phyloP scores from a whole-genome alignment of 2,113 vertebrate genomes.

The Microcebus murinus region DNA sequence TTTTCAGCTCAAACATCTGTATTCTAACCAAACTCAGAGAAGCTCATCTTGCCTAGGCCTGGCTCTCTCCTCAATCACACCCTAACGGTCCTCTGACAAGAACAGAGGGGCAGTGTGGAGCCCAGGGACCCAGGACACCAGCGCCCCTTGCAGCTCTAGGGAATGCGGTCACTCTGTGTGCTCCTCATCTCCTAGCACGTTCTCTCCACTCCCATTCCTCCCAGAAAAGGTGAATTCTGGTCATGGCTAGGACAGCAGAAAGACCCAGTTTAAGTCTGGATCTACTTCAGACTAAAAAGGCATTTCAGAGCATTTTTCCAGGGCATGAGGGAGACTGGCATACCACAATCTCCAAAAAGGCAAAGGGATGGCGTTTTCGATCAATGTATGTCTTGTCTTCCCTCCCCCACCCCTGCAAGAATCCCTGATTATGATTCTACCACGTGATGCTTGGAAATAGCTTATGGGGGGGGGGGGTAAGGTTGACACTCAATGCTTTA shows the following conservation, averaged over 20 bases:
- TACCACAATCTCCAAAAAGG: slow-evolving; percentile 7
- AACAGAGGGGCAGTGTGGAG: neutral
- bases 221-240: slow-evolving; percentile 31
- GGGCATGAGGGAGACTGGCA: neutral
- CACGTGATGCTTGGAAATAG: neutral
- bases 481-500: slow-evolving; percentile 6
- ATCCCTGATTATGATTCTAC: neutral
- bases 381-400: neutral
- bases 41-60: neutral
- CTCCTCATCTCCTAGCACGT: neutral
- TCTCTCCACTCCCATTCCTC: neutral
- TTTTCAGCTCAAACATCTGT: neutral
- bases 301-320: slow-evolving; percentile 12
- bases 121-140: neutral
- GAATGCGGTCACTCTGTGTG: neutral
- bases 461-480: neutral
- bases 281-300: neutral
- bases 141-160: neutral
- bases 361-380: neutral
- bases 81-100: neutral
- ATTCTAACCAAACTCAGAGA: slow-evolving; percentile 29
- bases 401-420: neutral
- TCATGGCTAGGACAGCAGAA: neutral
- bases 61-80: neutral
- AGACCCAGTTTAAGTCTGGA: neutral